A percentile compares a stretch with the other conserved stretches of the same genome.
Conservation (phyloP, 2,113 vertebrate species). For the Microtus pennsylvanicus region DNA sequence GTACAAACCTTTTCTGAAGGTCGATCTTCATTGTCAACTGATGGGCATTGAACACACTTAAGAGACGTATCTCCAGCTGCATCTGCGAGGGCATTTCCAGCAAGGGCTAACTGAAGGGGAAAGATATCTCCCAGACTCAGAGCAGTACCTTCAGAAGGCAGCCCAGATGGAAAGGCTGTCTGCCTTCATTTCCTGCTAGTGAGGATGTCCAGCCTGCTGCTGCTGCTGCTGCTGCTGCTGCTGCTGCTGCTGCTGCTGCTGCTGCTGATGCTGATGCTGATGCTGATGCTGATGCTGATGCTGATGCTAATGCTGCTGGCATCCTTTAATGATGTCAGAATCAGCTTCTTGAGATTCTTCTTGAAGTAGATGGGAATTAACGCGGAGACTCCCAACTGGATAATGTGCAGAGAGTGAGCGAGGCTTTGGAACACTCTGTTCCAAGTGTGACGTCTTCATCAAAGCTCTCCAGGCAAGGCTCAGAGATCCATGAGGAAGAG, state of each 20-base stretch:
- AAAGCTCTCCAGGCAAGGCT: not conserved
- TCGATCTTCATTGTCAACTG: not conserved
- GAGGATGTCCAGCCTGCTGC: not conserved
- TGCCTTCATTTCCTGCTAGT: not conserved
- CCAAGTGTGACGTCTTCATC: not conserved
- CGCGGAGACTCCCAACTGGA: not conserved
- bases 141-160: not conserved
- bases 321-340: not conserved
- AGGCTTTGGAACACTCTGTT: not conserved
- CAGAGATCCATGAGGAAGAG: not conserved
- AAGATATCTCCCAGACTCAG: not conserved
- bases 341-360: not conserved
- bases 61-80: not conserved
- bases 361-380: not conserved
- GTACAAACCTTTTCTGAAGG: not conserved
- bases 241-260: too few relatives aligned
- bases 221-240: not conserved
- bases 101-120: not conserved
- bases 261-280: too few relatives aligned
- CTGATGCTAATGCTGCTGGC: rapidly evolving
- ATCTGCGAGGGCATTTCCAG: not conserved
- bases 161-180: not conserved
- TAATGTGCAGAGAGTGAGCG: not conserved
- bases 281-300: not conserved
- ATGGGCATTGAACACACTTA: not conserved